phyloP scores from a whole-genome alignment of 1,140 invertebrate genomes.

The Ganaspis sp. region DNA sequence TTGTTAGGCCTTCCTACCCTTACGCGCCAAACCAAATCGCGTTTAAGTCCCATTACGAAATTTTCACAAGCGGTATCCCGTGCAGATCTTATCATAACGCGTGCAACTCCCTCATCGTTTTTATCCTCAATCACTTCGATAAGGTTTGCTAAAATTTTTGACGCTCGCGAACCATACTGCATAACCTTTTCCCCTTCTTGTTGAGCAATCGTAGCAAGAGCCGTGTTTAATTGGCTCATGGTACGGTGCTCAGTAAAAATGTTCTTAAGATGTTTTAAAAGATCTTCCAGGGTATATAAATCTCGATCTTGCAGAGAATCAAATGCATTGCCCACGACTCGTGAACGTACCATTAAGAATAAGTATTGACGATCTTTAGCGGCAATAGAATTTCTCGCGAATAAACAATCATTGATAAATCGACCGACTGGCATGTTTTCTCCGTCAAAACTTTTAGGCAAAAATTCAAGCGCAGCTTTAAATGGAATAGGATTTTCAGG shows the following conservation, averaged over 20 bases:
- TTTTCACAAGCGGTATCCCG: too few species aligned
- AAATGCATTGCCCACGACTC: not conserved
- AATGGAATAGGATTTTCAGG: not conserved
- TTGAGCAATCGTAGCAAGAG: not conserved
- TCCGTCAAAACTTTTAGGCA: too few species aligned
- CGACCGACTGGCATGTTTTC: not conserved
- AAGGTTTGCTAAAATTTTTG: not conserved
- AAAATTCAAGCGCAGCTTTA: not conserved
- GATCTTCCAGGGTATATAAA: not conserved
- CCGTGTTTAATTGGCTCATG: not conserved
- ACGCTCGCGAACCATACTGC: not conserved
- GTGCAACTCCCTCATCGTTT: not conserved
- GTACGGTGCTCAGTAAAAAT: not conserved
- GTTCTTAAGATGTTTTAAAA: not conserved
- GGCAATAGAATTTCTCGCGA: not conserved
- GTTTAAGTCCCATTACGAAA: too few species aligned
- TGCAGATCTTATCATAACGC: too few species aligned
- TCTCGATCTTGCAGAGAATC: not conserved
- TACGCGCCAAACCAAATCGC: too few species aligned
- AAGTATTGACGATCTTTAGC: not conserved
- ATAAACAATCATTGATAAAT: not conserved
- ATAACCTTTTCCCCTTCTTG: not conserved
- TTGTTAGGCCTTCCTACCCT: too few species aligned
- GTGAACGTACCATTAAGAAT: not conserved
- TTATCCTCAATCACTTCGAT: constrained; percentile 20